Conservation (phyloP, 2,888 invertebrate species). For the Tetheella fluctuosa region DNA sequence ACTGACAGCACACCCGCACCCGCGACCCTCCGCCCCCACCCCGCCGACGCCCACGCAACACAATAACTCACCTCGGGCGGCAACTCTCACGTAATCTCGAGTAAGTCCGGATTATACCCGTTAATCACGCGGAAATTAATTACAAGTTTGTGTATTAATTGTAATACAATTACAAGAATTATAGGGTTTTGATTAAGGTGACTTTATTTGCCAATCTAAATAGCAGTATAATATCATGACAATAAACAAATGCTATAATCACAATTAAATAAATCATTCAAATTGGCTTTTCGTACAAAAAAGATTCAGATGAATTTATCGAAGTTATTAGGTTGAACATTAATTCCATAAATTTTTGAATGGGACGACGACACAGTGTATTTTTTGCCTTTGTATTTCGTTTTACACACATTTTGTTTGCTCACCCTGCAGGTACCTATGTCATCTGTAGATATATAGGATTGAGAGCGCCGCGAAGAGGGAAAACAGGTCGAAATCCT, state of each 20-base stretch:
- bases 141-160: conserved; percentile 84
- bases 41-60: conserved; percentile 60
- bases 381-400: background rate
- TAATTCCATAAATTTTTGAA: background rate
- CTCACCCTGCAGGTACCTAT: conserved; percentile 29
- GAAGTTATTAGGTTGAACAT: background rate
- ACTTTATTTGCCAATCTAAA: conserved; percentile 25
- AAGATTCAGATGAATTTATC: background rate
- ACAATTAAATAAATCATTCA: background rate
- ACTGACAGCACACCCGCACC: conserved; percentile 50
- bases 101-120: conserved; percentile 82
- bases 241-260: conserved; percentile 18
- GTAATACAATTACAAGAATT: conserved; percentile 79
- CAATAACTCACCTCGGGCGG: conserved; percentile 78
- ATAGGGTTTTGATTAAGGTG: conserved; percentile 57
- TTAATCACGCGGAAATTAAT: conserved; percentile 83
- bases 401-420: conserved; percentile 43
- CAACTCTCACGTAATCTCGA: conserved; percentile 79
- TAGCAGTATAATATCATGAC: conserved; percentile 15
- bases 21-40: conserved; percentile 33
- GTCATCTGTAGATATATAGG: conserved; percentile 26
- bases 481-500: conserved; percentile 72
- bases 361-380: background rate
- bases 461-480: conserved; percentile 52
- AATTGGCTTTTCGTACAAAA: background rate